Conservation (phyloP, 37 sponge, comb jelly and placozoan genomes). For the Geodia barretti region DNA sequence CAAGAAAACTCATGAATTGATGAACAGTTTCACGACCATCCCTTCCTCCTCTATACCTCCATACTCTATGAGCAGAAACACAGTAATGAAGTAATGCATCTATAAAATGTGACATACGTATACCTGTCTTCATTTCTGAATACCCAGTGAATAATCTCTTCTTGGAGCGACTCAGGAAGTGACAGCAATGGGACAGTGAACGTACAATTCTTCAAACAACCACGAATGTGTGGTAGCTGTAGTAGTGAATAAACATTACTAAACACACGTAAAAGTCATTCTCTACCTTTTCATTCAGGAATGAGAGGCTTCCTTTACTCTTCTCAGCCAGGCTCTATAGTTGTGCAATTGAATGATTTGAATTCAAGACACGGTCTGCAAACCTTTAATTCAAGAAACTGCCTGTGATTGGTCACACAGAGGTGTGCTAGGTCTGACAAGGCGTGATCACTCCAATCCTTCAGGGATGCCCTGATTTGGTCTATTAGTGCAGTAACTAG, state of each 20-base stretch:
- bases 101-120: not conserved
- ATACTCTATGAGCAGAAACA: constrained; percentile 55
- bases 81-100: not conserved
- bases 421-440: constrained; percentile 26
- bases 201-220: not conserved
- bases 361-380: constrained; percentile 1
- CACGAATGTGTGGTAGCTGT: not conserved
- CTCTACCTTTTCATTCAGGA: not conserved
- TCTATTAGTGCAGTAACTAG: constrained; percentile 28
- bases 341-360: not conserved
- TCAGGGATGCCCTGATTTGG: constrained; percentile 35
- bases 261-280: not conserved
- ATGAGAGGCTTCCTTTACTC: not conserved
- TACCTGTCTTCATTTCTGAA: constrained; percentile 88
- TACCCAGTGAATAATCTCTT: constrained; percentile 84
- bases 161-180: constrained; percentile 58
- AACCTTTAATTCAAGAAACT: constrained; percentile 63
- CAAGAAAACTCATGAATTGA: constrained; percentile 82
- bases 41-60: constrained; percentile 86
- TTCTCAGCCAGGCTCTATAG: not conserved
- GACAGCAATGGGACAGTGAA: constrained; percentile 32
- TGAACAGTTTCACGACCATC: constrained; percentile 82
- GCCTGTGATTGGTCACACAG: constrained; percentile 48
- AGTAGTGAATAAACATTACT: not conserved
- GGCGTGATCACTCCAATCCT: constrained; percentile 45